A percentile compares a stretch with the other conserved stretches of the same genome.
These are phyloP conservation scores for Dufourea novaeangliae DNA, from an alignment of 1,140 invertebrate genomes.

Conservation along the genomic window DNA sequence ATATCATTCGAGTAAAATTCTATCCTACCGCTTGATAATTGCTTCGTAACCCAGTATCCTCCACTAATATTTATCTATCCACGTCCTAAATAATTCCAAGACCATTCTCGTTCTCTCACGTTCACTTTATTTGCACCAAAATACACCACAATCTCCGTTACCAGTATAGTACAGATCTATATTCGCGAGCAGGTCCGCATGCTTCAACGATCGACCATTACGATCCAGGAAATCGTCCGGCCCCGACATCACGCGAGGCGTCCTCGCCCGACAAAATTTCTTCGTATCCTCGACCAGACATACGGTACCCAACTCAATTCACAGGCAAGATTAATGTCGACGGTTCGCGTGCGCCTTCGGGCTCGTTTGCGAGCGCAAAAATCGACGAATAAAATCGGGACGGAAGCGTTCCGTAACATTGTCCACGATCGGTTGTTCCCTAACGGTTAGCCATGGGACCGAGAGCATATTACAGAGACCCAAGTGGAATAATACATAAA, in stretches of 20 bases:
- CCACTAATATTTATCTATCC: too few relatives aligned
- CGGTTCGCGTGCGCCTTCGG: slow-evolving; percentile 4
- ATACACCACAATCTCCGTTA: neutral
- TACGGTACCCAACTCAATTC: neutral
- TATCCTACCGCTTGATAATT: too few relatives aligned
- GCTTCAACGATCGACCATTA: neutral
- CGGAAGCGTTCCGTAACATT: slow-evolving; percentile 1
- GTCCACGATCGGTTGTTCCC: too few relatives aligned
- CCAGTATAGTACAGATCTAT: neutral
- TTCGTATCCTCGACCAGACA: neutral
- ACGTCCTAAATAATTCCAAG: neutral
- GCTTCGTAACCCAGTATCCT: too few relatives aligned
- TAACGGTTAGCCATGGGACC: neutral
- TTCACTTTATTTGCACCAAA: neutral
- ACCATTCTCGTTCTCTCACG: neutral
- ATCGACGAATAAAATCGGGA: too few relatives aligned
- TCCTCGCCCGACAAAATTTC: neutral
- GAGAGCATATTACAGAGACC: too few relatives aligned
- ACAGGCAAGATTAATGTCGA: neutral
- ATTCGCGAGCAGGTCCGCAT: neutral
- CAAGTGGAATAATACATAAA: too few relatives aligned
- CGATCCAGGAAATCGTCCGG: slow-evolving; percentile 24
- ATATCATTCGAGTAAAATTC: too few relatives aligned
- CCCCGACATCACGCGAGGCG: slow-evolving; percentile 29
- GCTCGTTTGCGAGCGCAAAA: neutral